A percentile compares a stretch with the other conserved stretches of the same genome.
phyloP scores from a whole-genome alignment of 2,888 invertebrate genomes.

The Nephrocerus scutellatus region DNA sequence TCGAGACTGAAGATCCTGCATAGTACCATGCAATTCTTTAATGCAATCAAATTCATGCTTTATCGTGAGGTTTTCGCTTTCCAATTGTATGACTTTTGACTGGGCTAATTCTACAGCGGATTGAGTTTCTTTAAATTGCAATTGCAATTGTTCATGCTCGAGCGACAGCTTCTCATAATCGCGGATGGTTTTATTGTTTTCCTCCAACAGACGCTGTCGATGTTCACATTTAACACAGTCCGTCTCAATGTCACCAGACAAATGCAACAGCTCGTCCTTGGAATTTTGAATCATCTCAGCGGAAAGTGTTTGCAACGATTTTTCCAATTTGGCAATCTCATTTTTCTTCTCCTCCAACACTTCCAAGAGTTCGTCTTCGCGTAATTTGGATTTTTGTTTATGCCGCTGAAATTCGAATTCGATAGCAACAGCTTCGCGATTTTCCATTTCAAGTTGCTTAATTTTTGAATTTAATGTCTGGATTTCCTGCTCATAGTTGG shows the following conservation, averaged over 20 bases:
- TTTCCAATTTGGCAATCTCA: slow-evolving; percentile 28
- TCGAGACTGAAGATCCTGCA: slow-evolving; percentile 11
- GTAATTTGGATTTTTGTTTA: slow-evolving; percentile 49
- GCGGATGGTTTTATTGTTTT: slow-evolving; percentile 22
- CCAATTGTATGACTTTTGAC: slow-evolving; percentile 13
- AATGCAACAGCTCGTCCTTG: slow-evolving; percentile 32
- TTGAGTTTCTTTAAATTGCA: slow-evolving; percentile 14
- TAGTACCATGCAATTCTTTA: slow-evolving; percentile 6
- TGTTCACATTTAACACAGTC: slow-evolving; percentile 34
- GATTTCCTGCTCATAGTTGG: slow-evolving; percentile 48
- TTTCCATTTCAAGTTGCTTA: slow-evolving; percentile 33
- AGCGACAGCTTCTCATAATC: slow-evolving; percentile 23
- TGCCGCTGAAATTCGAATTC: slow-evolving; percentile 53
- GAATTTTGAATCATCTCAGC: slow-evolving; percentile 29
- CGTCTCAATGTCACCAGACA: slow-evolving; percentile 22
- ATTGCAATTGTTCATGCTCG: slow-evolving; percentile 21
- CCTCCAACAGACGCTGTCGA: slow-evolving; percentile 27
- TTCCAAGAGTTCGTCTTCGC: slow-evolving; percentile 53
- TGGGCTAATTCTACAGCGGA: not conserved
- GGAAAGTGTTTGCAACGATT: slow-evolving; percentile 25
- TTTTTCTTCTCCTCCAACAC: slow-evolving; percentile 46
- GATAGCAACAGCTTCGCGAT: slow-evolving; percentile 34
- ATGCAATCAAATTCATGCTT: slow-evolving; percentile 15
- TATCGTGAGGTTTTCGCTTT: slow-evolving; percentile 15
- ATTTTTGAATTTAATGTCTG: slow-evolving; percentile 27